Evolutionary conservation across 2,888 invertebrate species (phyloP).

Genomic region (Machimus rusticus): DNA sequence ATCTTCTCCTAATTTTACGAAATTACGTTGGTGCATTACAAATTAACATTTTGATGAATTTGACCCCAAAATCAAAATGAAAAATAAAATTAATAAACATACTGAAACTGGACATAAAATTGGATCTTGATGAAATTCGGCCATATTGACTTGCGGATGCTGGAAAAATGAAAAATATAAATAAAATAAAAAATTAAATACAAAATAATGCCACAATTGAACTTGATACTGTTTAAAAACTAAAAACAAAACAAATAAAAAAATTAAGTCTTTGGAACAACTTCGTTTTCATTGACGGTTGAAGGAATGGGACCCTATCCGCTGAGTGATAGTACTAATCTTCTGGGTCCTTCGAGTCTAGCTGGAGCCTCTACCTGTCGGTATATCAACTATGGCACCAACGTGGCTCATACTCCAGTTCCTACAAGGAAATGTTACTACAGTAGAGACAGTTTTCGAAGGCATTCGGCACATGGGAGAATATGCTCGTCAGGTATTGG

Average conservation of each 20-base stretch:
- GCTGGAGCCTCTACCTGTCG: constrained; percentile 58
- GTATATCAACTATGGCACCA: constrained; percentile 63
- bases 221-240: constrained; percentile 48
- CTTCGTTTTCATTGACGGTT: constrained; percentile 64
- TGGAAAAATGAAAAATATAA: constrained; percentile 12
- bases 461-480: constrained; percentile 64
- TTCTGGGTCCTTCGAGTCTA: constrained; percentile 60
- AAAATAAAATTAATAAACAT: constrained; percentile 20
- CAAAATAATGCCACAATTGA: constrained; percentile 45
- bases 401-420: constrained; percentile 60
- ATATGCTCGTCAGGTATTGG: constrained; percentile 60
- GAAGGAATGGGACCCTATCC: constrained; percentile 65
- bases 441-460: constrained; percentile 61
- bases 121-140: neutral
- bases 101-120: constrained; percentile 11
- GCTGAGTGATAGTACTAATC: constrained; percentile 62
- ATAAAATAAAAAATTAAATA: constrained; percentile 46
- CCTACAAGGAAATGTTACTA: constrained; percentile 61
- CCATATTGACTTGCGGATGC: neutral
- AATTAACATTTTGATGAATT: constrained; percentile 40
- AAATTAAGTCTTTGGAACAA: constrained; percentile 62
- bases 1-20: constrained; percentile 2
- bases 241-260: constrained; percentile 50
- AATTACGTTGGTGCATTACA: constrained; percentile 17
- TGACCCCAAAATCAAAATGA: constrained; percentile 43